A percentile compares a stretch with the other conserved stretches of the same genome.
These are phyloP conservation scores for Parasteatoda tepidariorum DNA, from an alignment of 1,140 invertebrate species.

Conservation along the genomic window DNA sequence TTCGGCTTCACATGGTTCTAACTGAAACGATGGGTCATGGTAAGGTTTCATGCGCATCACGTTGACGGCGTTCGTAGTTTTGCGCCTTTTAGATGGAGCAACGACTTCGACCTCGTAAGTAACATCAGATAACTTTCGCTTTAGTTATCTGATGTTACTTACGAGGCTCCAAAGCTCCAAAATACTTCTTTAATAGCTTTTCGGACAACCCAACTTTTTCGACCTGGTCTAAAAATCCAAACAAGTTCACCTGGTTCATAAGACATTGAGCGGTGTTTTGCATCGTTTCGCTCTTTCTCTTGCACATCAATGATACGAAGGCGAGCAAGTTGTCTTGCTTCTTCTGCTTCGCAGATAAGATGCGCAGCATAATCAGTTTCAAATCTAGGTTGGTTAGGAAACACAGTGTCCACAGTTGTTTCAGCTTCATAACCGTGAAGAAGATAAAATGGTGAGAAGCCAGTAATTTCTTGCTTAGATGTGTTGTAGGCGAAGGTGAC, in stretches of 20 bases:
- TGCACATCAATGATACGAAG: not conserved
- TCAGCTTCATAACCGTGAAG: constrained; percentile 64
- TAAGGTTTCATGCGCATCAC: no score
- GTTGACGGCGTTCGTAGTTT: no score
- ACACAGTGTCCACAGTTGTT: constrained; percentile 1
- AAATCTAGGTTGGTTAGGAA: not conserved
- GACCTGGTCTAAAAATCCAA: no score
- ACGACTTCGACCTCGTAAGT: not conserved
- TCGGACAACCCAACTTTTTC: constrained; percentile 10
- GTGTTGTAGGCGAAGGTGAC: constrained; percentile 16
- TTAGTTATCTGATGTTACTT: no score
- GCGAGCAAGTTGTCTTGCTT: not conserved
- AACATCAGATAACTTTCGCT: not conserved
- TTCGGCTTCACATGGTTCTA: no score
- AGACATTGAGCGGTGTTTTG: not conserved
- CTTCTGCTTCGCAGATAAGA: not conserved
- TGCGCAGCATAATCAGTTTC: not conserved
- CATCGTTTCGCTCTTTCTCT: not conserved
- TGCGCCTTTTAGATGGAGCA: not conserved
- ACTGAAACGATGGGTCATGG: no score
- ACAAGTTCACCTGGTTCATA: not conserved
- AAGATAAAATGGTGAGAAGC: constrained; percentile 63
- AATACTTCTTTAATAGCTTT: constrained; percentile 11
- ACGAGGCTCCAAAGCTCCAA: constrained; percentile 17
- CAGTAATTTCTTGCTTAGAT: constrained; percentile 60